A percentile compares a stretch with the other conserved stretches of the same genome.
These are phyloP conservation scores for Phocoena phocoena DNA, from an alignment of 2,113 vertebrate genomes.

Conservation along the genomic window DNA sequence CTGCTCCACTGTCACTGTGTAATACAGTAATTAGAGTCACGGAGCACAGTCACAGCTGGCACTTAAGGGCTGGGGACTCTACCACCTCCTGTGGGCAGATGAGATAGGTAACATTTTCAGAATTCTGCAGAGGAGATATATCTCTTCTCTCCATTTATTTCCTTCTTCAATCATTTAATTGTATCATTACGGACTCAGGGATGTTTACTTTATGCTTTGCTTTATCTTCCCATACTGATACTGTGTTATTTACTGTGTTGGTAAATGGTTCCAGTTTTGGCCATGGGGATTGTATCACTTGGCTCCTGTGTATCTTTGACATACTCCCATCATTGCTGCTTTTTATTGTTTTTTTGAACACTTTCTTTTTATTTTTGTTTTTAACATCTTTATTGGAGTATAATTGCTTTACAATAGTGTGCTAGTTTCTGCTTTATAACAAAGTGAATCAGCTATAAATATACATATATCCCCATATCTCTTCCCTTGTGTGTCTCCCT, in stretches of 20 bases:
- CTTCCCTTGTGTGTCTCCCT: too few relatives aligned
- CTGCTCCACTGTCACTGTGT: fast-evolving
- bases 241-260: fast-evolving
- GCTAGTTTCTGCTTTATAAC: too few relatives aligned
- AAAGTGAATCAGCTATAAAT: too few relatives aligned
- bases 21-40: too few relatives aligned
- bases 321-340: fast-evolving
- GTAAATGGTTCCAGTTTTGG: fast-evolving
- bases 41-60: fast-evolving
- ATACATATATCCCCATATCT: too few relatives aligned
- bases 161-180: fast-evolving
- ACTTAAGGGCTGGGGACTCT: fast-evolving
- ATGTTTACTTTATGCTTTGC: background rate
- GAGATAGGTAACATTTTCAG: too few relatives aligned
- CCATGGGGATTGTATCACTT: fast-evolving
- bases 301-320: too few relatives aligned
- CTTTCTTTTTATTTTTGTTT: background rate
- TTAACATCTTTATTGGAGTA: too few relatives aligned
- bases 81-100: too few relatives aligned
- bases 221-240: fast-evolving
- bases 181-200: fast-evolving
- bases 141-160: background rate
- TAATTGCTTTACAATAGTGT: too few relatives aligned
- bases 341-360: background rate
- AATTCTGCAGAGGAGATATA: background rate